These are phyloP conservation scores for Panurus biarmicus DNA, from an alignment of 2,113 vertebrate genomes.

Conservation along the genomic window DNA sequence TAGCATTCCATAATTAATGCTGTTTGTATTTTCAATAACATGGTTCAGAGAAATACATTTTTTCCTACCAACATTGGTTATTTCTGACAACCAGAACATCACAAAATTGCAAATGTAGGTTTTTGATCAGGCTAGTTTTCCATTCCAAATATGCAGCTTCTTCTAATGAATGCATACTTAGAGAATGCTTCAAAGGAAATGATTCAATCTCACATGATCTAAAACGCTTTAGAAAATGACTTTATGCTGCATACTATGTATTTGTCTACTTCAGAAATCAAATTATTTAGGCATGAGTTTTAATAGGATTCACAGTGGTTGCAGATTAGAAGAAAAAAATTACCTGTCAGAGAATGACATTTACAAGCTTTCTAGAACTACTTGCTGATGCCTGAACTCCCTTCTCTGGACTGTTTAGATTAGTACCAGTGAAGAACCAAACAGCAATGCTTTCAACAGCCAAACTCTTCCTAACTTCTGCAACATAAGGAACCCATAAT, in stretches of 20 bases:
- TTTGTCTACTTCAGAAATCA: not conserved
- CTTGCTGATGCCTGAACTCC: not conserved
- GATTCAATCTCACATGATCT: conserved; percentile 38
- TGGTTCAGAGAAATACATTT: not conserved
- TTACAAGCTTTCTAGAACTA: not conserved
- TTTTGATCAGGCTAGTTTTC: not conserved
- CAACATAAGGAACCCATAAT: not conserved
- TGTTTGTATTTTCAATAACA: not conserved
- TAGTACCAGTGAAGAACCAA: not conserved
- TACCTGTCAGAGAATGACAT: not conserved
- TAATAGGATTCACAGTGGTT: not conserved
- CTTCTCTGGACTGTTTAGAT: not conserved
- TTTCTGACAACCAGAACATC: not conserved
- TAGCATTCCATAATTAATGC: not conserved
- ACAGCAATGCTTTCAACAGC: not conserved
- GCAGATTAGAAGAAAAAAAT: not conserved
- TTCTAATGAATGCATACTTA: not conserved
- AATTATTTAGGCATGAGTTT: not conserved
- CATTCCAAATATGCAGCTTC: not conserved
- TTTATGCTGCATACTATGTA: not conserved
- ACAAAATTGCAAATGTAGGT: not conserved
- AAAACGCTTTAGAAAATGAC: not conserved
- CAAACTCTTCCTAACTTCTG: not conserved
- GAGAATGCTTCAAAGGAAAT: conserved; percentile 32
- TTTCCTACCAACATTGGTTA: not conserved